Evolutionary conservation across 2,888 invertebrate species (phyloP).

Genomic region (Metopia argyrocephala): DNA sequence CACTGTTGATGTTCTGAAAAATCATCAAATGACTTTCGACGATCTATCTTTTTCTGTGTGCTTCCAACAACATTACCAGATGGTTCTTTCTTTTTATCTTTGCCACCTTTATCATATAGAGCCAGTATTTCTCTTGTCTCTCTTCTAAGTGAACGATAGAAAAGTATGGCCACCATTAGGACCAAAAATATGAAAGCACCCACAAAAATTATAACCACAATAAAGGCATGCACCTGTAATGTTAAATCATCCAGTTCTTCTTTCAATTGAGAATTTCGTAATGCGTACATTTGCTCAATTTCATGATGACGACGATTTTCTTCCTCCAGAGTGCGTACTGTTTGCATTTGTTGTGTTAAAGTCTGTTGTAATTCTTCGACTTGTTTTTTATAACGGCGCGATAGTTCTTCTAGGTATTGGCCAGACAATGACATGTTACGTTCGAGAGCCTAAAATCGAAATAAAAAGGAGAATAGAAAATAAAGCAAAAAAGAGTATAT

Average conservation of each 20-base stretch:
- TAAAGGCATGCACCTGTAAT: slow-evolving; percentile 80
- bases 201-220: slow-evolving; percentile 75
- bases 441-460: slow-evolving; percentile 87
- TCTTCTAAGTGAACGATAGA: slow-evolving; percentile 74
- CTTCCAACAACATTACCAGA: slow-evolving; percentile 24
- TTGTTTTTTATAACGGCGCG: slow-evolving; percentile 96
- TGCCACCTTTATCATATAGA: slow-evolving; percentile 42
- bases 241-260: slow-evolving; percentile 84
- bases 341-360: slow-evolving; percentile 90
- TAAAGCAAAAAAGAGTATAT: slow-evolving; percentile 18
- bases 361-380: slow-evolving; percentile 96
- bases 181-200: slow-evolving; percentile 75
- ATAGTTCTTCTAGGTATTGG: slow-evolving; percentile 97
- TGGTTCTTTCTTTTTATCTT: slow-evolving; percentile 43
- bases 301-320: slow-evolving; percentile 85
- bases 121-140: slow-evolving; percentile 70
- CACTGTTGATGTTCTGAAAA: slow-evolving; percentile 76
- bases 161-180: slow-evolving; percentile 73
- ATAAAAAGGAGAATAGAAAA: slow-evolving; percentile 17
- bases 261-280: slow-evolving; percentile 85
- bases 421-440: slow-evolving; percentile 97
- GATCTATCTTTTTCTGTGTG: slow-evolving; percentile 71
- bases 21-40: slow-evolving; percentile 84
- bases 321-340: slow-evolving; percentile 85
- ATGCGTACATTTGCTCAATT: slow-evolving; percentile 87